Conservation (phyloP, 2,888 invertebrate species). For the Euplagia quadripunctaria region DNA sequence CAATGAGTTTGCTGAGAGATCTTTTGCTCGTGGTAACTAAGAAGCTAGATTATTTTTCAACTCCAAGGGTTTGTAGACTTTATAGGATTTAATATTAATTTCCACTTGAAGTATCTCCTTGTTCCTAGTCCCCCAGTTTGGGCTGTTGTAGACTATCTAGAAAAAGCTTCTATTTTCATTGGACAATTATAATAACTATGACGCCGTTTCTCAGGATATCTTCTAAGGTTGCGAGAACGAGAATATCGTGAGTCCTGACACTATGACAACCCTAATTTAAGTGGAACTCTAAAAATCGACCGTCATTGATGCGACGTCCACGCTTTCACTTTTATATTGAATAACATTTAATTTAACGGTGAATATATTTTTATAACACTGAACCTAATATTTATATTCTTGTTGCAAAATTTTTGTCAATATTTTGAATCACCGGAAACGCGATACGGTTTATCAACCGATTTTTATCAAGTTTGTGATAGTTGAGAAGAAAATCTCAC, state of each 20-base stretch:
- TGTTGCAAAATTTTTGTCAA: constrained; percentile 17
- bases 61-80: too few species aligned
- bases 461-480: constrained; percentile 1
- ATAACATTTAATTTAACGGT: constrained; percentile 30
- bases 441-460: neutral
- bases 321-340: constrained; percentile 38
- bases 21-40: too few species aligned
- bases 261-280: neutral
- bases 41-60: too few species aligned
- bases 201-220: too few species aligned
- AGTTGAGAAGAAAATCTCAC: constrained; percentile 5
- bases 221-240: too few species aligned
- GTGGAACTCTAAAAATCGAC: constrained; percentile 18
- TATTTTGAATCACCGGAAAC: constrained; percentile 20
- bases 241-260: too few species aligned
- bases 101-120: too few species aligned
- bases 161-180: neutral
- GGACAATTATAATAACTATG: too few species aligned
- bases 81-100: too few species aligned
- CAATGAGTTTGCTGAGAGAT: too few species aligned
- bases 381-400: neutral
- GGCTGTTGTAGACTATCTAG: too few species aligned
- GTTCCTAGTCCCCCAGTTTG: too few species aligned
- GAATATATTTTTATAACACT: constrained; percentile 25
- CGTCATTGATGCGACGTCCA: constrained; percentile 11